Base-by-base conservation (phyloP, 2,113 vertebrate species). In the Coreoperca whiteheadi region DNA sequence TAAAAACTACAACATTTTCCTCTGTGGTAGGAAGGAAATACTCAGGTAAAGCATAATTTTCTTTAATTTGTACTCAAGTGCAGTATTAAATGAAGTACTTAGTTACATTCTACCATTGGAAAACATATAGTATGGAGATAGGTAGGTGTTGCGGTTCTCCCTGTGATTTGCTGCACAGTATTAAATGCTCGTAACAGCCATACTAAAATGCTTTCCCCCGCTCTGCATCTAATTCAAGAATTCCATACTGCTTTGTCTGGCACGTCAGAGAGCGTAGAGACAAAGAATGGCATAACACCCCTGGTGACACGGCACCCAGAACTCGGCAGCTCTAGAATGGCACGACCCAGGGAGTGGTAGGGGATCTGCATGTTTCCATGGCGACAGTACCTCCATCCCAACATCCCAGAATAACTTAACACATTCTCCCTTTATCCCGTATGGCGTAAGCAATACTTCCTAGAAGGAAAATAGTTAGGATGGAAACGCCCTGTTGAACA, bases 341-440 rank as follows among this genome's bases (percentile, higher is more conserved):
- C 83, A 70, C 32, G 32, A 73, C 77, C 69, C 54, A 81, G 89
- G 89, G 90, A 90, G 93, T 87, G 91, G 89, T 75, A 70, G 84
- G 66, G 85, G 83, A 87, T 90, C 66, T 85, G 51, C 71, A 77
- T 89, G 89, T 94, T 94, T 92, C 92, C 89, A 92, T 91, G 82
- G 89, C n/a, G 72, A 93, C 88, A 85, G 61, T 28, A 32, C 54
- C 67, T 88, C 87, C 80, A 77, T 89, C 81, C 74, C 77, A 89
- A 88, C 89, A 89, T 84, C 94, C 90, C 75, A 88, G 91, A 94
- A 94, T 94, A 93, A 89, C 91, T 78, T 64, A 39, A 84, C 83
- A 85, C 88, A 90, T 91, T 93, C 86, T 84, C 77, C 18, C 43
- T 81, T 87, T 77, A 88, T 83, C 86, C 83, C 84, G 46, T 48